phyloP scores from a whole-genome alignment of 2,113 vertebrate genomes.

The Ctenomys sociabilis region DNA sequence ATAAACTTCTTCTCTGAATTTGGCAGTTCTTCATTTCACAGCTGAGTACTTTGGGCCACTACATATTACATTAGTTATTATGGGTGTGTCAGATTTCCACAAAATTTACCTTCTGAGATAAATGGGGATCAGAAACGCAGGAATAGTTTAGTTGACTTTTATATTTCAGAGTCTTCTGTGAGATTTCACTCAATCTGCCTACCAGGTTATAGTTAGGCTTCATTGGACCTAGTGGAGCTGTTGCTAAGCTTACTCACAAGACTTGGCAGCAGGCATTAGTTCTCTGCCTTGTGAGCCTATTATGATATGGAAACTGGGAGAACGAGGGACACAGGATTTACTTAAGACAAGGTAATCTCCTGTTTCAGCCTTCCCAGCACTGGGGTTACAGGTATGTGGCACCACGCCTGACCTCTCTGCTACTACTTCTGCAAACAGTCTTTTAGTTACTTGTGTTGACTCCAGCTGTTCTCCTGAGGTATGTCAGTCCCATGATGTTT shows the following conservation, averaged over 20 bases:
- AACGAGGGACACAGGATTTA: background rate
- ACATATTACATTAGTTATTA: background rate
- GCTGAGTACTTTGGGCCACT: background rate
- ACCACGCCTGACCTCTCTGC: no score
- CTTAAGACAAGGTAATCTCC: background rate
- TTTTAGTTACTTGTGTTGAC: no score
- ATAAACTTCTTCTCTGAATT: background rate
- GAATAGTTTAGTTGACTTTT: background rate
- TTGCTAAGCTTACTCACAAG: background rate
- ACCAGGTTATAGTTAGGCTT: background rate
- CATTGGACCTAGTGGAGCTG: background rate
- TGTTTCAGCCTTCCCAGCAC: no score
- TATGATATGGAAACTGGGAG: background rate
- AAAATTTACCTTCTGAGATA: background rate
- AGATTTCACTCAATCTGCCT: background rate
- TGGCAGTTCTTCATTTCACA: background rate
- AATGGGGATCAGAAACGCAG: background rate
- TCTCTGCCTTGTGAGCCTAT: background rate
- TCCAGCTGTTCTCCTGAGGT: no score
- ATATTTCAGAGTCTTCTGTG: background rate
- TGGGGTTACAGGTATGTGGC: no score
- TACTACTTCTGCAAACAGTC: no score
- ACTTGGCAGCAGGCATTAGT: background rate
- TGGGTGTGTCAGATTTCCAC: background rate
- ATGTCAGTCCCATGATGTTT: no score